Evolutionary conservation across 2,113 vertebrate genomes (phyloP).

Genomic region (Atrichornis clamosus): DNA sequence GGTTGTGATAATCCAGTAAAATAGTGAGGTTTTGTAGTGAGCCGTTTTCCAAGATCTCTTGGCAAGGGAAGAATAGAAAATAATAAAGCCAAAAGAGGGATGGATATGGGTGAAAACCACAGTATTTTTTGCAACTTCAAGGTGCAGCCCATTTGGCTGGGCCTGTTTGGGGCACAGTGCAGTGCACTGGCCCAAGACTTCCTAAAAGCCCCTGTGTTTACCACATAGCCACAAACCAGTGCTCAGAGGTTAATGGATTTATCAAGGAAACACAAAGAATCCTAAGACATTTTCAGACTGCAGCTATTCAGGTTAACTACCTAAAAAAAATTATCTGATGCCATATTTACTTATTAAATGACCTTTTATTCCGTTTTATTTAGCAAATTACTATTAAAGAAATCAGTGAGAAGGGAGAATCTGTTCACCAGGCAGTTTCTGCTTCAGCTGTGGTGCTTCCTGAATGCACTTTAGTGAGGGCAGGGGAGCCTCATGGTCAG

Average conservation of each 20-base stretch:
- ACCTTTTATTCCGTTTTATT: background rate
- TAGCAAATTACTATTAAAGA: background rate
- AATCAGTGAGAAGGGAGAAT: background rate
- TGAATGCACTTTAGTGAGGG: background rate
- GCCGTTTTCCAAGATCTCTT: background rate
- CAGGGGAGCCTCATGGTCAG: background rate
- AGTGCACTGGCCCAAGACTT: background rate
- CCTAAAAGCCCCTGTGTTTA: background rate
- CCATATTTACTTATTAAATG: background rate
- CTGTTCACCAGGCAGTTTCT: background rate
- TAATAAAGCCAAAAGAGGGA: background rate
- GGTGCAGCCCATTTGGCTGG: background rate
- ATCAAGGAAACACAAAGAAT: background rate
- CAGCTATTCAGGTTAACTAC: background rate
- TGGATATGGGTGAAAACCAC: background rate
- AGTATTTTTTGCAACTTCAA: background rate
- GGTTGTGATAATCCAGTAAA: background rate
- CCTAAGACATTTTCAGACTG: background rate
- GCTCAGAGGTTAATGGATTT: background rate
- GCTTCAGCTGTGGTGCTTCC: background rate
- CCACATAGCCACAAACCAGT: background rate
- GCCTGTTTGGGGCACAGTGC: background rate
- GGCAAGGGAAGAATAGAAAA: background rate
- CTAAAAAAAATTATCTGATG: background rate
- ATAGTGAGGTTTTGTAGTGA: background rate